Base-by-base conservation (phyloP, 1,140 invertebrate genomes). In the Drosophila neocordata region DNA sequence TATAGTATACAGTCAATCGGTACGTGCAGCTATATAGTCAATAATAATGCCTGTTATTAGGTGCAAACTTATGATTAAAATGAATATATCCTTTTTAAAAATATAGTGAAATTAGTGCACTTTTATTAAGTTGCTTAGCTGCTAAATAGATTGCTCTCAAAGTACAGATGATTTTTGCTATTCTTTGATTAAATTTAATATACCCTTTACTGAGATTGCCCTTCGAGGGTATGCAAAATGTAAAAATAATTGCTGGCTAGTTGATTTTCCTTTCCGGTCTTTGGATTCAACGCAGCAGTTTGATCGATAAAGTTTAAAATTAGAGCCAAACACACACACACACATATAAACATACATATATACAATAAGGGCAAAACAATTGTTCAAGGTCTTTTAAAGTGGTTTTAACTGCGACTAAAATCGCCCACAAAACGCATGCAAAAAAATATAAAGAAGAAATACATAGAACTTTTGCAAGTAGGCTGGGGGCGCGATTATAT, bases 261-360 rank as follows among this genome's bases (percentile, higher is more conserved):
- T 48, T 35, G 24, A 13, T 37, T 72, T 64, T 51, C 68, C 64
- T 53, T 63, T 58, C 63, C 60, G 69, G 51, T 71, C 44, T 71
- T 51, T 35, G 13, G 34, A 72, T 71, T 44, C 24, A 71, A 72
- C 69, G 35, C 69, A 66, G 63, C 56, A 73, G 72, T 74, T 74
- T 74, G 72, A 74, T 74, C 72, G 72, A 74, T 74, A 74, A 60
- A 74, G 66, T 69, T 74, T 74, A 73, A 74, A 74, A 74, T 73
- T 74, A 74, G 72, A 48, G 72, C 63, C 63, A 74, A 74, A 11
- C 41, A 11, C 13, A 8, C 38, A 7, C 13, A 63, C n/a, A 34
- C 4, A 27, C 41, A 48, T 8, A 20, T 9, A 20, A 7, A 48
- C 41, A 48, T 9, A 11, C 15, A 2, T 13, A 6, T n/a, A 41